phyloP scores from a whole-genome alignment of 2,113 vertebrate species.

The Triplophysa dalaica region DNA sequence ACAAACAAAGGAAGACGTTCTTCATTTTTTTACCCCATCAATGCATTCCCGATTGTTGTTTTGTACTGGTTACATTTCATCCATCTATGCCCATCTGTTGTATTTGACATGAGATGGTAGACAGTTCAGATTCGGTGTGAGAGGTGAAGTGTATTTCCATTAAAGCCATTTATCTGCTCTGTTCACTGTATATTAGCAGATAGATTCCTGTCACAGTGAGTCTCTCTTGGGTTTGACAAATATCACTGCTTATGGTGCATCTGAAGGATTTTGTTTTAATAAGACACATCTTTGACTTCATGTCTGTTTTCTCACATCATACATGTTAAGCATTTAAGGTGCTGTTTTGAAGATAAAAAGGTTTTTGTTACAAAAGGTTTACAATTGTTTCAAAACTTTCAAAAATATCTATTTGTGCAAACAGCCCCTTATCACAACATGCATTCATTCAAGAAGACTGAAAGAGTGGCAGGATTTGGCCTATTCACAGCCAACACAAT shows the following conservation, averaged over 20 bases:
- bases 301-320: no score
- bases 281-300: no score
- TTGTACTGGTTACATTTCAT: background rate
- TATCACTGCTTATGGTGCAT: no score
- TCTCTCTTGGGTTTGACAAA: no score
- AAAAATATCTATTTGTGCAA: no score
- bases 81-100: background rate
- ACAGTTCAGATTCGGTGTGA: background rate
- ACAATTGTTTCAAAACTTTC: no score
- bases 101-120: background rate
- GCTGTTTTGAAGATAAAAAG: no score
- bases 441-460: background rate
- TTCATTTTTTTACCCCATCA: background rate
- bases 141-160: background rate
- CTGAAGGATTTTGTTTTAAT: no score
- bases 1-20: background rate
- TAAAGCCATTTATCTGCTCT: background rate
- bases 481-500: conserved; percentile 59
- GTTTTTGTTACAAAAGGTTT: no score
- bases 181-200: background rate
- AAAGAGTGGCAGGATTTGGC: conserved; percentile 61
- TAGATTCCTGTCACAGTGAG: background rate
- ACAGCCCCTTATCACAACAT: background rate
- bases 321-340: no score
- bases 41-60: background rate